Base-by-base conservation (phyloP, 2,888 invertebrate genomes). In the Callosobruchus maculatus region DNA sequence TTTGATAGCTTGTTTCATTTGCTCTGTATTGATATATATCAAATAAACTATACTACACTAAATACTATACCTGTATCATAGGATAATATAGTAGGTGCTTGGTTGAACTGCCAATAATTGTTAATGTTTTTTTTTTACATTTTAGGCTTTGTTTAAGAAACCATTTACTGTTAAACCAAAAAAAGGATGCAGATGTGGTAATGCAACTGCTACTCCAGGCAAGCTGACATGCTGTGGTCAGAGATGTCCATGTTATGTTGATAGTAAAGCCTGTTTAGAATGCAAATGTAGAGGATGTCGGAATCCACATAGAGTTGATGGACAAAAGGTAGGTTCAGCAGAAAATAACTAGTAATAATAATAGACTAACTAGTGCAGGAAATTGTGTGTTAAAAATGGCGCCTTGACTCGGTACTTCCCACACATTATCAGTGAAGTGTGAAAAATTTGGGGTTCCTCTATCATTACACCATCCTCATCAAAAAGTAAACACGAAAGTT, bases 211-310 rank as follows among this genome's bases (percentile, higher is more conserved):
- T 0, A 93, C 93, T 21, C 96, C 97, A 0, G 96, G 96, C 3
- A 96, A 95, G 85, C 87, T 97, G 69, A 97, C 97, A 0, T 98
- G 97, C 84, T 96, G 97, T 83, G 97, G 97, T 0, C 97, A 97
- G 85, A 89, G 97, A 77, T 98, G 97, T 88, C 96, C 97, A 0
- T 98, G 97, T 87, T 98, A 97, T 86, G 95, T 96, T 3, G 95
- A 95, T 79, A 94, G 95, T 79, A 95, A 95, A 85, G 94, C 95
- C 0, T 98, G 97, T 84, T 90, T 93, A 5, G 95, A 95, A 81
- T 98, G 98, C 87, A 93, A 94, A 85, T 98, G 97, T 87, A 91
- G 95, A 84, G 97, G 97, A 0, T 98, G 97, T 86, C 90, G 97
- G 81, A 98, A 97, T 89, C 97, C 97, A 1, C 95, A 96, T 83